Conservation (phyloP, 2,113 vertebrate species). For the Mustela nigripes region DNA sequence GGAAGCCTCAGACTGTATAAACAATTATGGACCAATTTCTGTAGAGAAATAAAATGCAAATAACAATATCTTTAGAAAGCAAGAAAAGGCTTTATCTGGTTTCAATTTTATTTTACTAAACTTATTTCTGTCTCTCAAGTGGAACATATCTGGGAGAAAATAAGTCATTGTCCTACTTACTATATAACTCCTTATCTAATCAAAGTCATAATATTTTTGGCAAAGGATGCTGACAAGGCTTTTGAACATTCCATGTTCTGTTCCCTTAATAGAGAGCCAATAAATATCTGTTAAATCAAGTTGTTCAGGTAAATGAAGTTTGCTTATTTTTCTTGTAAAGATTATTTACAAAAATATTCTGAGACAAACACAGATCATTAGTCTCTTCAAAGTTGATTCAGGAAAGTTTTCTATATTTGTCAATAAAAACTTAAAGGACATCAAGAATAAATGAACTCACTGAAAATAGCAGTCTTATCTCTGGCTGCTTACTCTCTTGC, state of each 20-base stretch:
- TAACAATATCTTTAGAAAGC: not conserved
- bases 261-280: not conserved
- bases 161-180: not conserved
- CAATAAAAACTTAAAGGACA: not conserved
- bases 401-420: not conserved
- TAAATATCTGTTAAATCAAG: not conserved
- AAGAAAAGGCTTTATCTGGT: not conserved
- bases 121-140: not conserved
- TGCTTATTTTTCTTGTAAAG: not conserved
- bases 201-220: not conserved
- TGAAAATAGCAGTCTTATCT: not conserved
- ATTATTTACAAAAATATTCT: not conserved
- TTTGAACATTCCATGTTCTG: not conserved
- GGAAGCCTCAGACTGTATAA: not conserved
- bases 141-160: not conserved
- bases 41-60: not conserved
- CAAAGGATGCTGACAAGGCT: not conserved
- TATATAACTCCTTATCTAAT: not conserved
- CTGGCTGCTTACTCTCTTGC: not conserved
- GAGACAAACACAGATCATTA: not conserved
- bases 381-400: not conserved
- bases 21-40: not conserved
- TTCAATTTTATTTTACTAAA: conserved; percentile 2
- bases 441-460: not conserved
- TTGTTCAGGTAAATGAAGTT: not conserved